Evolutionary conservation across 92 coral and sea anemone species (phyloP).

Genomic region (Epizoanthus stellaris): DNA sequence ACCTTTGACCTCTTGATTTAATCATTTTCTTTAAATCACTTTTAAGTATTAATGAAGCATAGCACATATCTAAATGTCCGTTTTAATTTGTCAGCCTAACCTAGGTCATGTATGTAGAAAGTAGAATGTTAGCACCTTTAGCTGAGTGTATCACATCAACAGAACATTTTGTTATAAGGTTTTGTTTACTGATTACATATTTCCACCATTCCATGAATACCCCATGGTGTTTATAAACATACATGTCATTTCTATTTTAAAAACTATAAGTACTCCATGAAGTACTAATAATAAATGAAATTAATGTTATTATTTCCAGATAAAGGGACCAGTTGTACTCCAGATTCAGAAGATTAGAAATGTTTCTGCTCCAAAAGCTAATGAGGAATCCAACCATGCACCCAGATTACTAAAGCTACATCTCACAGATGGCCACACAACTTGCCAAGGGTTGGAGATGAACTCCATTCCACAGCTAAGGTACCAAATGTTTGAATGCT

Average conservation of each 20-base stretch:
- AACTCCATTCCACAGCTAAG: constrained; percentile 84
- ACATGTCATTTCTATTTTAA: neutral
- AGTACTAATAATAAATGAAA: neutral
- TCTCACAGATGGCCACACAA: constrained; percentile 91
- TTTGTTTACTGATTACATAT: too few species aligned
- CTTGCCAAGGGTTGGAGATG: constrained; percentile 84
- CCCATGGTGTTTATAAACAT: too few species aligned
- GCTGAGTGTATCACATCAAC: too few species aligned
- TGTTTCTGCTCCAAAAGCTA: constrained; percentile 93
- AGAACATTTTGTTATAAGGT: too few species aligned
- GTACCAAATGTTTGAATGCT: constrained; percentile 37
- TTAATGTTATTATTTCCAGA: constrained; percentile 49
- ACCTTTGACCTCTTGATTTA: neutral
- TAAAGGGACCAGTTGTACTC: constrained; percentile 93
- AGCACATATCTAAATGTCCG: too few species aligned
- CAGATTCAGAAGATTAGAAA: constrained; percentile 95
- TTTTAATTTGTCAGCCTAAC: too few species aligned
- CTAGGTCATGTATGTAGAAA: too few species aligned
- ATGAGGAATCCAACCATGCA: constrained; percentile 91
- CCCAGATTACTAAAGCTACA: constrained; percentile 87
- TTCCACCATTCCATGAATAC: too few species aligned
- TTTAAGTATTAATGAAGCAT: too few species aligned
- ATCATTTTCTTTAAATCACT: neutral
- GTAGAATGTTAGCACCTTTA: too few species aligned
- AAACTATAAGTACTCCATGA: neutral